Percentiles rank a stretch among this genome's conserved stretches.
Conservation (phyloP, 1,140 invertebrate species). For the Drosophila repleta region DNA sequence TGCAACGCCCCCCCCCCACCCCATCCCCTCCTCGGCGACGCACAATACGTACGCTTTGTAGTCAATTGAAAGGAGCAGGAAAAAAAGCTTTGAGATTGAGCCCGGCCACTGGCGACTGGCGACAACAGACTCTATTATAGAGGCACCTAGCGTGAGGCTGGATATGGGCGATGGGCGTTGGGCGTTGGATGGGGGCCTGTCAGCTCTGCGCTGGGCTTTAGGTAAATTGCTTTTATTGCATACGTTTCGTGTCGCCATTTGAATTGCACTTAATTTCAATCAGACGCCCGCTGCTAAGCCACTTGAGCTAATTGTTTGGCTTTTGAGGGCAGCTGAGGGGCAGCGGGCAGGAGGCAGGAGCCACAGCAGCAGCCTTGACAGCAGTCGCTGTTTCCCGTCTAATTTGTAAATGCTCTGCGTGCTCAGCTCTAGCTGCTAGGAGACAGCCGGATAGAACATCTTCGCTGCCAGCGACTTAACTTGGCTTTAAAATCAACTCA, state of each 20-base stretch:
- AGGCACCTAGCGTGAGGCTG: neutral
- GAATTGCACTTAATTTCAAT: slow-evolving; percentile 81
- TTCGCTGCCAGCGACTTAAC: slow-evolving; percentile 59
- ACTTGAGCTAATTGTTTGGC: slow-evolving; percentile 78
- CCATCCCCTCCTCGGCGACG: neutral
- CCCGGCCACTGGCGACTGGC: slow-evolving; percentile 19
- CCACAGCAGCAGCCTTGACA: neutral
- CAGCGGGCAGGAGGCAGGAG: neutral
- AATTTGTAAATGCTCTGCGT: slow-evolving; percentile 66
- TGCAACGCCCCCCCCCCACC: neutral
- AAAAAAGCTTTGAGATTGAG: slow-evolving; percentile 30
- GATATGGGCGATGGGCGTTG: neutral
- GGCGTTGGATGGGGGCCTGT: neutral
- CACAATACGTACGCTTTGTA: slow-evolving; percentile 51
- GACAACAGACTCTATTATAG: slow-evolving; percentile 44
- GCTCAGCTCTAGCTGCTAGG: slow-evolving; percentile 57
- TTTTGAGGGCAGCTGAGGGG: slow-evolving; percentile 31
- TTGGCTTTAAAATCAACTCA: slow-evolving; percentile 75
- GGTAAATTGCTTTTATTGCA: slow-evolving; percentile 80
- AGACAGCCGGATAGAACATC: slow-evolving; percentile 58
- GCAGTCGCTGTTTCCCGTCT: slow-evolving; percentile 32
- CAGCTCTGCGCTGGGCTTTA: slow-evolving; percentile 47
- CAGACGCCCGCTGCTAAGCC: slow-evolving; percentile 77
- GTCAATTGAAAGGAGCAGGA: slow-evolving; percentile 35
- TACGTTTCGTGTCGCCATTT: slow-evolving; percentile 77